A percentile compares a stretch with the other conserved stretches of the same genome.
Evolutionary conservation across 1,140 invertebrate species (phyloP).

Genomic region (Bombus terrestris): DNA sequence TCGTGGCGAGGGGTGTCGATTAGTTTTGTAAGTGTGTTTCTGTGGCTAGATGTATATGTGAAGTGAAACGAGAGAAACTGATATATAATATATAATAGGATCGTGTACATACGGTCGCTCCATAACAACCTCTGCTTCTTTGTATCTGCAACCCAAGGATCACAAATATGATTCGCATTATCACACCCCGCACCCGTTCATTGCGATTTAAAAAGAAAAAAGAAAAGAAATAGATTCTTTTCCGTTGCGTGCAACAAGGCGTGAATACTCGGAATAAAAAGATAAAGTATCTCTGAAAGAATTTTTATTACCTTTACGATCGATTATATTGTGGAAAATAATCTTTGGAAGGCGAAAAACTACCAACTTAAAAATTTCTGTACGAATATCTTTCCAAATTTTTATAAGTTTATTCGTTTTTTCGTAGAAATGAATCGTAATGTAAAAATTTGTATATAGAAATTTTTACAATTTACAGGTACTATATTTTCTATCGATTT

Average conservation of each 20-base stretch:
- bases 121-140: slow-evolving; percentile 92
- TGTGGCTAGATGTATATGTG: slow-evolving; percentile 26
- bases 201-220: slow-evolving; percentile 60
- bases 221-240: background rate
- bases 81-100: slow-evolving; percentile 78
- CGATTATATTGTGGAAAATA: too few species aligned
- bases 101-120: slow-evolving; percentile 93
- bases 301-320: background rate
- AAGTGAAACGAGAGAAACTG: slow-evolving; percentile 52
- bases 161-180: slow-evolving; percentile 72
- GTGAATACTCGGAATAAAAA: background rate
- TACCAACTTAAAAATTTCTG: background rate
- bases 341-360: too few species aligned
- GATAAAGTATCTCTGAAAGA: too few species aligned
- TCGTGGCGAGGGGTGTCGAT: slow-evolving; percentile 34
- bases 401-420: rapidly evolving
- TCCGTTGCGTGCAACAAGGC: background rate
- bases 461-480: background rate
- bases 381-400: background rate
- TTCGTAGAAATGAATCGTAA: background rate
- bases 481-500: too few species aligned
- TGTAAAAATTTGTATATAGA: background rate
- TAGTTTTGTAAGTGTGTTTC: slow-evolving; percentile 48
- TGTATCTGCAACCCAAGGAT: slow-evolving; percentile 90
- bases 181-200: slow-evolving; percentile 72